Conservation (phyloP, 2,113 vertebrate genomes). For the Brienomyrus longianalis region DNA sequence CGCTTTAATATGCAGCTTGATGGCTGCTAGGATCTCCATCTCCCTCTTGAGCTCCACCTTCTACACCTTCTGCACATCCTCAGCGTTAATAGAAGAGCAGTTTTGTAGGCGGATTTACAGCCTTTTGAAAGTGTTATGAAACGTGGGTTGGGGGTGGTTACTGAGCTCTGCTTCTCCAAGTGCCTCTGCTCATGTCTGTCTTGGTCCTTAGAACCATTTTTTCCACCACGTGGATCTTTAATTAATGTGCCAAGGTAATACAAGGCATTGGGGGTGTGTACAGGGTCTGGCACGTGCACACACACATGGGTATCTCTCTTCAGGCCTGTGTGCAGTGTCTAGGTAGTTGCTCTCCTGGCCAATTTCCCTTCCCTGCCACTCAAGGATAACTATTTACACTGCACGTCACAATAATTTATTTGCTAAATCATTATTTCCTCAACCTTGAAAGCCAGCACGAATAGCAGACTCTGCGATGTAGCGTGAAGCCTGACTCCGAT, state of each 20-base stretch:
- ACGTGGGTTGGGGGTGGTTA: neutral
- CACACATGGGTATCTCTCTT: conserved; percentile 24
- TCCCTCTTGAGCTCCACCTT: neutral
- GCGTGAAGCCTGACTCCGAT: neutral
- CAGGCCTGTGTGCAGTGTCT: conserved; percentile 28
- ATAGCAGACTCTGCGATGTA: conserved; percentile 32
- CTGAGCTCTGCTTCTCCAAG: neutral
- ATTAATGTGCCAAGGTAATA: conserved; percentile 44
- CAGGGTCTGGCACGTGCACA: conserved; percentile 40
- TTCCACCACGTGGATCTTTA: conserved; percentile 38
- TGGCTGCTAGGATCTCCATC: neutral
- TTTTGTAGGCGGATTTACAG: neutral
- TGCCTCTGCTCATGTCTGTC: conserved; percentile 14
- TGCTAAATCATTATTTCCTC: conserved; percentile 12
- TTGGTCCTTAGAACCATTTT: conserved; percentile 23
- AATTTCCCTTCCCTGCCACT: conserved; percentile 48
- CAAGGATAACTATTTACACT: conserved; percentile 45
- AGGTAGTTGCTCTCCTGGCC: conserved; percentile 23
- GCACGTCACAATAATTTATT: conserved; percentile 40
- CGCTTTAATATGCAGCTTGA: neutral
- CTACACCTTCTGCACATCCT: neutral
- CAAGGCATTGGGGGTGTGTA: conserved; percentile 40
- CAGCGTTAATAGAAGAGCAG: neutral
- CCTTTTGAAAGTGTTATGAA: neutral
- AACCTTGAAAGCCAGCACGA: conserved; percentile 21